Conservation (phyloP, 2,888 invertebrate genomes). For the Drosophila borealis region DNA sequence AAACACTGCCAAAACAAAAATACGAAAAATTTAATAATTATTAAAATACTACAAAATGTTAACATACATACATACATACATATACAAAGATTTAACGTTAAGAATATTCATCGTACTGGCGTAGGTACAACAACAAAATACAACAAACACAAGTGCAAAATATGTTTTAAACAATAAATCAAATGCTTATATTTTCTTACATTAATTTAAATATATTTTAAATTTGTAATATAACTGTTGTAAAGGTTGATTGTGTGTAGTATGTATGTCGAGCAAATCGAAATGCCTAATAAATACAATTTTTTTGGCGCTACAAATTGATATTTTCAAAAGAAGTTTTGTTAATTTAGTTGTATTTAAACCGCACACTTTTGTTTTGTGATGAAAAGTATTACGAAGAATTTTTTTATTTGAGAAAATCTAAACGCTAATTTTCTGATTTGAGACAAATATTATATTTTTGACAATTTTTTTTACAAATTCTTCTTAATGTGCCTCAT, state of each 20-base stretch:
- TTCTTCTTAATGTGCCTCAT: slow-evolving; percentile 80
- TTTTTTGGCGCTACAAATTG: slow-evolving; percentile 32
- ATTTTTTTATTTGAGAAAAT: slow-evolving; percentile 33
- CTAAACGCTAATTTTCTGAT: slow-evolving; percentile 15
- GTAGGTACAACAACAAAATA: slow-evolving; percentile 53
- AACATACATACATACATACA: slow-evolving; percentile 23
- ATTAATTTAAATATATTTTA: slow-evolving; percentile 65
- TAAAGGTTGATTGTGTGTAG: slow-evolving; percentile 59
- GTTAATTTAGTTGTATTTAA: slow-evolving; percentile 33
- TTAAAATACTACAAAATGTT: slow-evolving; percentile 39
- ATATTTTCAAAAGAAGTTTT: slow-evolving; percentile 46
- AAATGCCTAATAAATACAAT: slow-evolving; percentile 24
- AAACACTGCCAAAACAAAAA: slow-evolving; percentile 80
- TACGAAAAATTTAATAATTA: slow-evolving; percentile 33
- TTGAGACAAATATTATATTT: slow-evolving; percentile 24
- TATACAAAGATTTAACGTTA: slow-evolving; percentile 39
- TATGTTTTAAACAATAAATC: slow-evolving; percentile 76
- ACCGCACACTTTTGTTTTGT: slow-evolving; percentile 46
- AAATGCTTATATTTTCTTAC: slow-evolving; percentile 70
- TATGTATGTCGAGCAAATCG: slow-evolving; percentile 24
- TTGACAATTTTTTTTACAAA: slow-evolving; percentile 53
- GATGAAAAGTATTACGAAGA: slow-evolving; percentile 69
- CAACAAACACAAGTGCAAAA: slow-evolving; percentile 74
- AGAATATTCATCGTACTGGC: slow-evolving; percentile 33
- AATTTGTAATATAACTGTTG: slow-evolving; percentile 67